Conservation (phyloP, 92 coral and sea anemone genomes). For the Montipora capitata region DNA sequence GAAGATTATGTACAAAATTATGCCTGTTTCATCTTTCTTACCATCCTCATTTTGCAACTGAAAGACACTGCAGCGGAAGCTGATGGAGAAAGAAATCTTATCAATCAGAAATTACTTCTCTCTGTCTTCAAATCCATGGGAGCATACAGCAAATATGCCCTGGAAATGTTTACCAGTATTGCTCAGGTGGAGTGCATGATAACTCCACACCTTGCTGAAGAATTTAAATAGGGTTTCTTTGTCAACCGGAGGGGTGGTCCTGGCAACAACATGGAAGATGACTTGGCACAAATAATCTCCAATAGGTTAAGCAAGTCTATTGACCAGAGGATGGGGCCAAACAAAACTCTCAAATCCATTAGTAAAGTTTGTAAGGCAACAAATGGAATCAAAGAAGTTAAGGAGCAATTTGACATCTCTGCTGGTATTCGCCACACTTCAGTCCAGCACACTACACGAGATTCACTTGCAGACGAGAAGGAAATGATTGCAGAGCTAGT, state of each 20-base stretch:
- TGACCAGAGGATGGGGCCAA: too few species aligned
- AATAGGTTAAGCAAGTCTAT: constrained; percentile 54
- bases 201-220: constrained; percentile 73
- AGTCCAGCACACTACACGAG: constrained; percentile 73
- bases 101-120: too few species aligned
- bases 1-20: constrained; percentile 69
- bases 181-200: constrained; percentile 75
- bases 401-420: constrained; percentile 57
- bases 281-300: too few species aligned
- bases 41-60: constrained; percentile 76
- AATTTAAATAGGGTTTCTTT: constrained; percentile 79
- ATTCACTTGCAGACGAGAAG: constrained; percentile 76
- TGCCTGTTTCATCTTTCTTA: constrained; percentile 80
- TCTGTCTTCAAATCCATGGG: too few species aligned
- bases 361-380: constrained; percentile 80
- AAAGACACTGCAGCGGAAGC: too few species aligned
- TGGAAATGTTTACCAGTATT: constrained; percentile 82
- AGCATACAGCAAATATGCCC: constrained; percentile 84
- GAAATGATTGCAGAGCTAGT: constrained; percentile 81
- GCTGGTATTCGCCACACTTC: constrained; percentile 69
- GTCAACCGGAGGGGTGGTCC: constrained; percentile 84
- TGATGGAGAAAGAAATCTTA: too few species aligned
- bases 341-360: too few species aligned
- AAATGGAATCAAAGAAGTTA: constrained; percentile 47
- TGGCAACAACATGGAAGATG: too few species aligned